phyloP scores from a whole-genome alignment of 2,888 invertebrate genomes.

The Orthonevra nobilis region DNA sequence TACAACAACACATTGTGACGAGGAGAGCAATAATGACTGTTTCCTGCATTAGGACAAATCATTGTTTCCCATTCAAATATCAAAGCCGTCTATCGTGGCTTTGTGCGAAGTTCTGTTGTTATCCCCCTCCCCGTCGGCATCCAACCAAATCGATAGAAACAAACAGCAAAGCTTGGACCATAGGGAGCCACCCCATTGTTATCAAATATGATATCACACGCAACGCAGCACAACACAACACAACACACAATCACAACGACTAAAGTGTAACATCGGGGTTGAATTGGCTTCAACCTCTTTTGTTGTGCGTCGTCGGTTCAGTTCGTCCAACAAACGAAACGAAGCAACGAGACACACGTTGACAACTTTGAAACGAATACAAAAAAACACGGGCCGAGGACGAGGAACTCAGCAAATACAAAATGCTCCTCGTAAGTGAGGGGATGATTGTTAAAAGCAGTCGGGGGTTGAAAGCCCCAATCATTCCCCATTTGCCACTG shows the following conservation, averaged over 20 bases:
- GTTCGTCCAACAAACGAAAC: background rate
- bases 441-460: too few relatives aligned
- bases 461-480: slow-evolving; percentile 32
- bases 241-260: slow-evolving; percentile 20
- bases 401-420: slow-evolving; percentile 58
- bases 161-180: slow-evolving; percentile 56
- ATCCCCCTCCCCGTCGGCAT: slow-evolving; percentile 5
- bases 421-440: too few relatives aligned
- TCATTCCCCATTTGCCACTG: slow-evolving; percentile 20
- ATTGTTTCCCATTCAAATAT: slow-evolving; percentile 63
- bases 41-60: slow-evolving; percentile 66
- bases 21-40: slow-evolving; percentile 55
- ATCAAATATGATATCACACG: slow-evolving; percentile 68
- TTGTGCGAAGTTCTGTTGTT: too few relatives aligned
- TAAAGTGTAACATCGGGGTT: background rate
- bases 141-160: slow-evolving; percentile 48
- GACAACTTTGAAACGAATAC: slow-evolving; percentile 12
- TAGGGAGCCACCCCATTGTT: slow-evolving; percentile 66
- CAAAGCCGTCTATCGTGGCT: slow-evolving; percentile 55
- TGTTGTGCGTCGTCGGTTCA: background rate
- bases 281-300: slow-evolving; percentile 25
- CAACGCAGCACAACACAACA: slow-evolving; percentile 51
- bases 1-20: too few relatives aligned
- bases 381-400: slow-evolving; percentile 40
- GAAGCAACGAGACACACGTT: background rate